Percentiles rank a stretch among this genome's conserved stretches.
phyloP scores from a whole-genome alignment of 2,888 invertebrate species.

The Steinernema scapterisci region DNA sequence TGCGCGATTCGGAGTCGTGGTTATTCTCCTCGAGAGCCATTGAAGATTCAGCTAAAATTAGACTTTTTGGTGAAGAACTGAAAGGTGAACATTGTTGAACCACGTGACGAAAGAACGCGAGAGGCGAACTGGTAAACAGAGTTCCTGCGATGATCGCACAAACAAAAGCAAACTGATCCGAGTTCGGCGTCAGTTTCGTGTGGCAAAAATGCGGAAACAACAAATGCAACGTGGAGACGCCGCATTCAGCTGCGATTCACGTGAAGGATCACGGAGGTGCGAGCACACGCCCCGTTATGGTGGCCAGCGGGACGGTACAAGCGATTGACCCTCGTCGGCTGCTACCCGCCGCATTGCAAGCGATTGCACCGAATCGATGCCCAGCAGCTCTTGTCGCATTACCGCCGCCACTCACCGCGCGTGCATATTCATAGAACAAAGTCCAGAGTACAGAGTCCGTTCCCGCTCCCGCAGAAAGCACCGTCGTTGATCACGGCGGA shows the following conservation, averaged over 20 bases:
- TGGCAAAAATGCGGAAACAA: background rate
- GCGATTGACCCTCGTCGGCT: background rate
- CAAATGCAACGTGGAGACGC: background rate
- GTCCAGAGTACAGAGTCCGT: constrained; percentile 24
- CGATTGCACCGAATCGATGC: background rate
- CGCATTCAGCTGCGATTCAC: constrained; percentile 16
- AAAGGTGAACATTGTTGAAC: background rate
- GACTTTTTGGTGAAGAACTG: too few species aligned
- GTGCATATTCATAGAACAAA: constrained; percentile 25
- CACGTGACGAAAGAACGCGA: constrained; percentile 12
- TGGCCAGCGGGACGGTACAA: background rate
- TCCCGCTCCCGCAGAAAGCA: background rate
- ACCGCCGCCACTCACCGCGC: constrained; percentile 17
- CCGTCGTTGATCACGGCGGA: background rate
- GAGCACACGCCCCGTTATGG: background rate
- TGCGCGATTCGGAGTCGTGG: background rate
- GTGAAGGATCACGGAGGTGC: background rate
- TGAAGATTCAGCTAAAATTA: background rate
- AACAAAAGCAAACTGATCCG: background rate
- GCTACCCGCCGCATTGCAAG: background rate
- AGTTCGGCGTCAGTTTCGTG: background rate
- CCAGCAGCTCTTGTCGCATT: constrained; percentile 23
- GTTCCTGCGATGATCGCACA: background rate
- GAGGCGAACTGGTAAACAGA: background rate
- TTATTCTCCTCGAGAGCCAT: constrained; percentile 21